Evolutionary conservation across 2,888 invertebrate genomes (phyloP).

Genomic region (Amphipyra berbera): DNA sequence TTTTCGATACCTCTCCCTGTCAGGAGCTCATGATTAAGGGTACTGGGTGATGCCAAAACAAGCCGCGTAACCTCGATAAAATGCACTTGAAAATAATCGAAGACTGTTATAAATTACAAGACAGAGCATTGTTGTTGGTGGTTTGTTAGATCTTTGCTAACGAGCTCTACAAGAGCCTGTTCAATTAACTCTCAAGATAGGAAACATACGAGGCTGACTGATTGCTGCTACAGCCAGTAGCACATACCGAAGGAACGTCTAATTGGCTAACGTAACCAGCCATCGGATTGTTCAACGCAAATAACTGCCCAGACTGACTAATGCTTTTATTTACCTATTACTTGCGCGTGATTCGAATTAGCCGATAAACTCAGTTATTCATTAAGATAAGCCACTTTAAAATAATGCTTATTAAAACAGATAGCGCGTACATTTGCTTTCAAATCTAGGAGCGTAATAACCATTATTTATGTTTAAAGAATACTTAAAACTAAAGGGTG

Average conservation of each 20-base stretch:
- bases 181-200: slow-evolving; percentile 37
- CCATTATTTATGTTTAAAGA: slow-evolving; percentile 19
- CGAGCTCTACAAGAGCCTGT: neutral
- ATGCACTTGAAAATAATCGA: too few relatives aligned
- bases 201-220: slow-evolving; percentile 13
- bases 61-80: too few relatives aligned
- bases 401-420: slow-evolving; percentile 43
- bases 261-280: slow-evolving; percentile 31
- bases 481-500: slow-evolving; percentile 15
- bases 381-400: slow-evolving; percentile 24
- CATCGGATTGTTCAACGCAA: slow-evolving; percentile 11
- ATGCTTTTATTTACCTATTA: slow-evolving; percentile 21
- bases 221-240: slow-evolving; percentile 14
- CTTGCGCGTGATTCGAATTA: slow-evolving; percentile 30
- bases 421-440: slow-evolving; percentile 27
- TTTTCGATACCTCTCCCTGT: too few relatives aligned
- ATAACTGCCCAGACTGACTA: slow-evolving; percentile 22
- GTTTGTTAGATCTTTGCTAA: neutral
- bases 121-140: neutral
- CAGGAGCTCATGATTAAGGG: too few relatives aligned
- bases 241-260: slow-evolving; percentile 7
- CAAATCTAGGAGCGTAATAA: slow-evolving; percentile 26
- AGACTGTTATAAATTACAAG: neutral
- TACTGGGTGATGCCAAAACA: too few relatives aligned
- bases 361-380: slow-evolving; percentile 14